Percentiles rank a stretch among this genome's conserved stretches.
phyloP scores from a whole-genome alignment of 2,888 invertebrate genomes.

The Catocala nupta region DNA sequence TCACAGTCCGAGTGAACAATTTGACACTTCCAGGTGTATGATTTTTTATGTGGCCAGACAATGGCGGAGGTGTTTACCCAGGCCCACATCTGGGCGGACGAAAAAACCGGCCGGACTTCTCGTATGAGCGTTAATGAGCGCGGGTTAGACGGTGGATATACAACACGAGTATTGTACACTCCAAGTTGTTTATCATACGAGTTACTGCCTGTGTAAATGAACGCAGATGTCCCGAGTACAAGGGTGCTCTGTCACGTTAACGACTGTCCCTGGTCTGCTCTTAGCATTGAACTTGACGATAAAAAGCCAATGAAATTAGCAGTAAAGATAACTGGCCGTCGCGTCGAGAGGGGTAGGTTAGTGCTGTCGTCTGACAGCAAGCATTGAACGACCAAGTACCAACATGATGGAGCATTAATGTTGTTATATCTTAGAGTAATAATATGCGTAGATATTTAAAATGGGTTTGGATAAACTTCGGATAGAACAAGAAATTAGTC shows the following conservation, averaged over 20 bases:
- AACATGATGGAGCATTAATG: too few species aligned
- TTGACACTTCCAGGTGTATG: slow-evolving; percentile 87
- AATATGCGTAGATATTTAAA: background rate
- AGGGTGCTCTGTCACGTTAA: slow-evolving; percentile 70
- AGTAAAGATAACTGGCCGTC: slow-evolving; percentile 75
- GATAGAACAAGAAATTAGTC: too few species aligned
- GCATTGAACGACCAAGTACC: slow-evolving; percentile 22
- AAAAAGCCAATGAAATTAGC: slow-evolving; percentile 82
- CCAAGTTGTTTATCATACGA: slow-evolving; percentile 74
- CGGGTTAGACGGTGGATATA: slow-evolving; percentile 58
- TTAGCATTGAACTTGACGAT: slow-evolving; percentile 84
- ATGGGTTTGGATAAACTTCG: too few species aligned
- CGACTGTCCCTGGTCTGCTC: slow-evolving; percentile 56
- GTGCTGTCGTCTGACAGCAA: slow-evolving; percentile 55
- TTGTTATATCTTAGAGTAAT: background rate
- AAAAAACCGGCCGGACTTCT: slow-evolving; percentile 85
- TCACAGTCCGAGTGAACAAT: slow-evolving; percentile 83
- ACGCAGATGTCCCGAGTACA: slow-evolving; percentile 77
- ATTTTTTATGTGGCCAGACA: slow-evolving; percentile 81
- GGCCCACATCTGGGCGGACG: slow-evolving; percentile 83
- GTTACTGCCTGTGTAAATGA: slow-evolving; percentile 66
- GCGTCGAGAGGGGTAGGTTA: slow-evolving; percentile 72
- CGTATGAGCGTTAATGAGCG: slow-evolving; percentile 81
- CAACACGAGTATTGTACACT: slow-evolving; percentile 63
- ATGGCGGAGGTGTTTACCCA: slow-evolving; percentile 78